Evolutionary conservation across 2,888 invertebrate species (phyloP).

Genomic region (Operophtera brumata): DNA sequence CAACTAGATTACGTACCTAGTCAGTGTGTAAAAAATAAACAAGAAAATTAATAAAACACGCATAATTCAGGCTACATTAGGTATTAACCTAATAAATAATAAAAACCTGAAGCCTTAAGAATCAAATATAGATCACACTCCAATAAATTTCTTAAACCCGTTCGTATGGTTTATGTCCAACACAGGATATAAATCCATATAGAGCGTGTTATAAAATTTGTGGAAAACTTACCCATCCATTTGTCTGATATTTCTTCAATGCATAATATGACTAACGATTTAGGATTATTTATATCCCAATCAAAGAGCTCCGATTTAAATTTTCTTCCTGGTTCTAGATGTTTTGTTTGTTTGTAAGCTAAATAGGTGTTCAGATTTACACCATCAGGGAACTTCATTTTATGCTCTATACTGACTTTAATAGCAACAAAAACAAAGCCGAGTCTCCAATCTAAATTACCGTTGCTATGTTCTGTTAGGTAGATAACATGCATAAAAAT

Average conservation of each 20-base stretch:
- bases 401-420: not conserved
- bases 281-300: slow-evolving; percentile 74
- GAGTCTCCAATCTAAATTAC: not conserved
- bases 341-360: slow-evolving; percentile 62
- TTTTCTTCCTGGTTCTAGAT: slow-evolving; percentile 63
- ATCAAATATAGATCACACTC: too few species aligned
- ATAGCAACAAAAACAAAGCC: not conserved
- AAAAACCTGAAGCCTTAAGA: too few species aligned
- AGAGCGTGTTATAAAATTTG: too few species aligned
- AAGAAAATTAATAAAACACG: too few species aligned
- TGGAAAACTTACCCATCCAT: slow-evolving; percentile 58
- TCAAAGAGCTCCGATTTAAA: slow-evolving; percentile 75
- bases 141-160: slow-evolving; percentile 1
- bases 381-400: slow-evolving; percentile 61
- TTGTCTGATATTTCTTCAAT: slow-evolving; percentile 70
- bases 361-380: slow-evolving; percentile 65
- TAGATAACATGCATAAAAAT: not conserved
- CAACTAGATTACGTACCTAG: too few species aligned
- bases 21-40: too few species aligned
- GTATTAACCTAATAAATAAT: too few species aligned
- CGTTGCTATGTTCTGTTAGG: not conserved
- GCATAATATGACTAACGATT: slow-evolving; percentile 69
- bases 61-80: too few species aligned
- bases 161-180: too few species aligned
- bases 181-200: too few species aligned